A percentile compares a stretch with the other conserved stretches of the same genome.
Evolutionary conservation across 2,888 invertebrate species (phyloP).

Genomic region (Schizaphis graminum): DNA sequence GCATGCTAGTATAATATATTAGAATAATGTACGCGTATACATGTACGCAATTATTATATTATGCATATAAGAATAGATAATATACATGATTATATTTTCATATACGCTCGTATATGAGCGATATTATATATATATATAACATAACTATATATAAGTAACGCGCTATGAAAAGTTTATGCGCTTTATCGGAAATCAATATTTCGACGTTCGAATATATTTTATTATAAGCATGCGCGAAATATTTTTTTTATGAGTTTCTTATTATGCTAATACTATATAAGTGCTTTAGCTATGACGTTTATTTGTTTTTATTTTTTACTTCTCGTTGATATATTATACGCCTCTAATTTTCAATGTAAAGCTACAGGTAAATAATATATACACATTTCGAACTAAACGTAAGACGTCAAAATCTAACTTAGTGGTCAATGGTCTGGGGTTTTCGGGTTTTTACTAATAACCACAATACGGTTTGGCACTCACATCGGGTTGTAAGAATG

Average conservation of each 20-base stretch:
- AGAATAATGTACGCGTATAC: not conserved
- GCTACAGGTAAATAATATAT: not conserved
- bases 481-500: not conserved
- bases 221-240: conserved; percentile 4
- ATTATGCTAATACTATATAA: not conserved
- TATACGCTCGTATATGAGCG: not conserved
- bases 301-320: not conserved
- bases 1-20: not conserved
- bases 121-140: not conserved
- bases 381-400: not conserved
- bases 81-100: not conserved
- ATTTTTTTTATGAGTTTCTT: conserved; percentile 28
- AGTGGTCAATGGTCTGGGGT: not conserved
- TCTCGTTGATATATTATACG: not conserved
- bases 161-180: conserved; percentile 26
- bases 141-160: not conserved
- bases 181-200: conserved; percentile 36
- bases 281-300: not conserved
- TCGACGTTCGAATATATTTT: not conserved
- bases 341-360: not conserved
- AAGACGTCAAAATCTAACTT: not conserved
- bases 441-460: not conserved
- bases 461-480: not conserved
- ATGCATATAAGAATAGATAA: not conserved
- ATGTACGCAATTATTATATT: too few relatives aligned